Conservation (phyloP, 1,140 invertebrate species). For the Himalopsyche phryganea region DNA sequence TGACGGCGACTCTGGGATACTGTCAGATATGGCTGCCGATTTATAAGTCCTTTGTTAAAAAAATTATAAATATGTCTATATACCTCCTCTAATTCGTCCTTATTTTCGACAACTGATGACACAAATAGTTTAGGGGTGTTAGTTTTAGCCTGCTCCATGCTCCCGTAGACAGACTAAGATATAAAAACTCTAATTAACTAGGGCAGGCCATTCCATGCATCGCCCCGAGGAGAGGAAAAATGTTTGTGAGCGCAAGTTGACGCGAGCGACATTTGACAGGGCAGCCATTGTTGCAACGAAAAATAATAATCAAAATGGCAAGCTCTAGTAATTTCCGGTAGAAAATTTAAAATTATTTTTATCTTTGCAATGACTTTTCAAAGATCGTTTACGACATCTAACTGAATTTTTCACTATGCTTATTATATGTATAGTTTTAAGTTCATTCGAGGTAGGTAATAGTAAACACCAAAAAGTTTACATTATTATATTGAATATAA, state of each 20-base stretch:
- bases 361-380: too few species aligned
- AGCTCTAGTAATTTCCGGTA: not conserved
- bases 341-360: not conserved
- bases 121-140: conserved; percentile 56
- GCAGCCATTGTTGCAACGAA: conserved; percentile 19
- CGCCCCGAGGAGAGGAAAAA: conserved; percentile 54
- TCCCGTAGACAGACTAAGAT: conserved; percentile 38
- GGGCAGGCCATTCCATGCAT: conserved; percentile 53
- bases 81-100: conserved; percentile 83
- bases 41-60: conserved; percentile 54
- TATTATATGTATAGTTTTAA: too few species aligned
- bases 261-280: conserved; percentile 26
- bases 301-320: conserved; percentile 6
- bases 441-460: too few species aligned
- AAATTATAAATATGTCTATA: conserved; percentile 51
- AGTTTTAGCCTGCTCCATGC: conserved; percentile 58
- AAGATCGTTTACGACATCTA: too few species aligned
- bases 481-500: too few species aligned
- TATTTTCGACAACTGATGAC: conserved; percentile 65
- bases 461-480: too few species aligned
- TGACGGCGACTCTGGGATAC: conserved; percentile 49
- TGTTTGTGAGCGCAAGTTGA: conserved; percentile 44
- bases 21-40: conserved; percentile 56
- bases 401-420: too few species aligned
- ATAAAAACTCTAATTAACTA: conserved; percentile 49